These are phyloP conservation scores for Erebia epiphron DNA, from an alignment of 2,888 invertebrate genomes.

Conservation along the genomic window DNA sequence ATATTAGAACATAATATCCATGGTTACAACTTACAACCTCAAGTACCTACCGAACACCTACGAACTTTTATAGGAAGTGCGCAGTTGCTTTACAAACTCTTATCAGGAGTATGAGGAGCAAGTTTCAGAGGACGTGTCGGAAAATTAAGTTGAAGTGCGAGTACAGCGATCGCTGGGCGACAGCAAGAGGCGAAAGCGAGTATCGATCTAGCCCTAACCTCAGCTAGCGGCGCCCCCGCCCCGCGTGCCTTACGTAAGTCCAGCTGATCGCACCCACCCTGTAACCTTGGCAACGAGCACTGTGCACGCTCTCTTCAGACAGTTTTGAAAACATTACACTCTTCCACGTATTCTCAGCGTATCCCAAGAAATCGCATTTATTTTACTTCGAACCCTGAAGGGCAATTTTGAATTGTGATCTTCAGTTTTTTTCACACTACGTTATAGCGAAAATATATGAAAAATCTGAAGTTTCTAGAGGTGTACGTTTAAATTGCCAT, in stretches of 20 bases:
- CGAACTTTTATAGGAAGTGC: neutral
- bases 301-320: constrained; percentile 59
- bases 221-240: constrained; percentile 48
- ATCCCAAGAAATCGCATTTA: neutral
- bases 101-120: neutral
- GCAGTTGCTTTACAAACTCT: neutral
- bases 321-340: constrained; percentile 42
- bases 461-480: no score
- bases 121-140: constrained; percentile 18
- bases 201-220: constrained; percentile 79
- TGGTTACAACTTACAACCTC: no score
- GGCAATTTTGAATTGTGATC: neutral
- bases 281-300: constrained; percentile 78
- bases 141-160: constrained; percentile 49
- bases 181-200: constrained; percentile 70
- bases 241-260: constrained; percentile 76
- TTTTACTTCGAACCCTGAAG: neutral
- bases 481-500: no score
- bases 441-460: neutral
- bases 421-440: neutral
- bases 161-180: constrained; percentile 60
- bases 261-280: constrained; percentile 80
- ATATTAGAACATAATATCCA: no score
- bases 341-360: constrained; percentile 1
- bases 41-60: no score